A percentile compares a stretch with the other conserved stretches of the same genome.
Evolutionary conservation across 2,113 vertebrate species (phyloP).

Genomic region (Pan paniscus): DNA sequence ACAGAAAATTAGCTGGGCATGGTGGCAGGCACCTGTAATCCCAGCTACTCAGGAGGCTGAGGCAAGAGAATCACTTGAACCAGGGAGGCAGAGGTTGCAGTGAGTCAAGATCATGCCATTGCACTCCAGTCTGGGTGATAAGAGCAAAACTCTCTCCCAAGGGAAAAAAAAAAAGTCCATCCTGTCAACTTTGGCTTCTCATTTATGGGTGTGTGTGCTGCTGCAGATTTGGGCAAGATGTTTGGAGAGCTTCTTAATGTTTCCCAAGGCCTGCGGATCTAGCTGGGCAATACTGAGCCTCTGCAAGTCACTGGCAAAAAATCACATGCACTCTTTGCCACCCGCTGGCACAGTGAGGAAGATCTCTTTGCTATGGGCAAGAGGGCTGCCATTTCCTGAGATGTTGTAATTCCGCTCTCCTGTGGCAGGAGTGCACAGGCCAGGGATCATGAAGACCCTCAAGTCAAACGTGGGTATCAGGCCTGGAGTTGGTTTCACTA

Average conservation of each 20-base stretch:
- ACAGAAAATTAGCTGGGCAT: too few relatives aligned
- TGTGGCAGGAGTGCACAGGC: too few relatives aligned
- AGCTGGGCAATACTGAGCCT: constrained; percentile 80
- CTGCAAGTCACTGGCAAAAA: constrained; percentile 82
- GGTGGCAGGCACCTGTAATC: too few relatives aligned
- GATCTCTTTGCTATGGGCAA: constrained; percentile 74
- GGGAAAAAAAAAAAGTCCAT: not conserved
- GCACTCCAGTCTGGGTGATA: too few relatives aligned
- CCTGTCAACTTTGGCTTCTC: constrained; percentile 16
- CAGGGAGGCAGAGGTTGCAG: too few relatives aligned
- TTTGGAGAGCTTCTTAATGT: constrained; percentile 81
- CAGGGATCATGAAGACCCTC: constrained; percentile 55
- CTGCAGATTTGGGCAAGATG: constrained; percentile 82
- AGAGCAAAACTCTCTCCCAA: too few relatives aligned
- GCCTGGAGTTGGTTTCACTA: constrained; percentile 78
- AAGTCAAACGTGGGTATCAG: constrained; percentile 83
- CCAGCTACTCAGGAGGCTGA: too few relatives aligned
- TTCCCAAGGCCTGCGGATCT: constrained; percentile 80
- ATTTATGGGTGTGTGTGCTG: constrained; percentile 54
- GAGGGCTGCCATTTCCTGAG: constrained; percentile 84
- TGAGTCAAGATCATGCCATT: too few relatives aligned
- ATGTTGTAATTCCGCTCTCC: too few relatives aligned
- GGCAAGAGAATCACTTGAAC: too few relatives aligned
- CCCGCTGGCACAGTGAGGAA: constrained; percentile 80
- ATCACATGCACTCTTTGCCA: constrained; percentile 80